A percentile compares a stretch with the other conserved stretches of the same genome.
These are phyloP conservation scores for Drosophila parabipectinata DNA, from an alignment of 1,140 invertebrate genomes.

Conservation along the genomic window DNA sequence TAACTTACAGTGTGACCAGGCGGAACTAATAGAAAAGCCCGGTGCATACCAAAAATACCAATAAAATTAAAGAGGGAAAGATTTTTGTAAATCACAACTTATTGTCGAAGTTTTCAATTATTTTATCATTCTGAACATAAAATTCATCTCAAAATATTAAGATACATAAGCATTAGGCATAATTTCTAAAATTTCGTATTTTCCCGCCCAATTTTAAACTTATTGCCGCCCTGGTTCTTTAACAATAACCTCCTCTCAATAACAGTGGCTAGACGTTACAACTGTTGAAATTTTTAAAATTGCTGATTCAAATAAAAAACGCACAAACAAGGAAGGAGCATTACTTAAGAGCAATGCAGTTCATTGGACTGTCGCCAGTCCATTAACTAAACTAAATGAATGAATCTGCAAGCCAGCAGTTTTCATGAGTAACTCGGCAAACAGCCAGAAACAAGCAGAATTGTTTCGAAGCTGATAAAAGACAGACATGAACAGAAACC, in stretches of 20 bases:
- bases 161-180: too few relatives aligned
- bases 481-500: not conserved
- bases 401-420: constrained; percentile 44
- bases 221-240: not conserved
- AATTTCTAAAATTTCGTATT: too few relatives aligned
- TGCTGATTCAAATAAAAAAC: constrained; percentile 34
- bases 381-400: constrained; percentile 60
- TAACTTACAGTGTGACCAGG: constrained; percentile 16
- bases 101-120: too few relatives aligned
- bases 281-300: constrained; percentile 29
- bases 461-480: constrained; percentile 8
- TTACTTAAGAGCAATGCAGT: constrained; percentile 8
- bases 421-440: constrained; percentile 19
- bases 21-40: not conserved
- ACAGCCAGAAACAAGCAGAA: constrained; percentile 7
- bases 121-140: too few relatives aligned
- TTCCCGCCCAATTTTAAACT: not conserved
- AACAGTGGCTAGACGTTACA: constrained; percentile 7
- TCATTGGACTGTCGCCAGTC: constrained; percentile 33
- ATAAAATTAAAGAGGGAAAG: not conserved
- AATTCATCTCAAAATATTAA: too few relatives aligned
- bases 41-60: not conserved
- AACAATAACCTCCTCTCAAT: not conserved
- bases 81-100: too few relatives aligned
- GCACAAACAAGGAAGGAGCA: constrained; percentile 24